Base-by-base conservation (phyloP, 2,113 vertebrate genomes). In the Prionailurus viverrinus region DNA sequence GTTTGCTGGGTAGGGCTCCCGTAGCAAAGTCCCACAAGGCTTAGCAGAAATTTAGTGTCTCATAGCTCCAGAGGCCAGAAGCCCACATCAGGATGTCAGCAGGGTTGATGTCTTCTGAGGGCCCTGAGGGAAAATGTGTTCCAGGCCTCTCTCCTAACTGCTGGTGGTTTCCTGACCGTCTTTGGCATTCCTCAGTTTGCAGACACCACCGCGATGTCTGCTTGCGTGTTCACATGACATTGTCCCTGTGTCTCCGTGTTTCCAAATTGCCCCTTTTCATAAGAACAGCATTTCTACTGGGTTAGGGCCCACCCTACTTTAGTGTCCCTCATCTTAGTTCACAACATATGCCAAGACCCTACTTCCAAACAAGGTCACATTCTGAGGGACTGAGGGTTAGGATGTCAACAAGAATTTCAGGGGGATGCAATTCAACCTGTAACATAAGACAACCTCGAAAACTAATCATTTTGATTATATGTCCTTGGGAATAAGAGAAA, bases 401-500 rank as follows among this genome's bases (percentile, higher is more conserved):
- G 9, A 7, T 0, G 0, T 36, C n/a, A 39, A 48, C 25, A 29
- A n/a, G 74, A 87, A 69, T 87, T 69, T 33, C 9, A 36, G 53
- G 51, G 18, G 27, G 39, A 86, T 18, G 33, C 15, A 7, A 15
- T 39, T 79, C 36, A 84, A 58, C n/a, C n/a, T 5, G 7, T 78
- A 86, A 73, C 12, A 16, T 29, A 68, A 25, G 27, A 81, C 39
- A 39, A 33, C 16, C 58, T 89, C 45, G 13, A 31, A 80, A 81
- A 84, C 10, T 31, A 74, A 27, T n/a, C 29, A 63, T 68, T 63
- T 29, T 80, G 65, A n/a, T 74, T 39, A 19, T 84, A 58, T 91
- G 73, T 65, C 23, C 61, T 78, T 65, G 51, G 79, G 48, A 90
- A 33, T 89, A 82, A 69, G 29, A 88, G 33, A 69, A 65, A 68